Evolutionary conservation across 2,797 vertebrate species (phyloP), one percentile per base, ranked within the genome.

Genomic region (Clamator glandarius): DNA sequence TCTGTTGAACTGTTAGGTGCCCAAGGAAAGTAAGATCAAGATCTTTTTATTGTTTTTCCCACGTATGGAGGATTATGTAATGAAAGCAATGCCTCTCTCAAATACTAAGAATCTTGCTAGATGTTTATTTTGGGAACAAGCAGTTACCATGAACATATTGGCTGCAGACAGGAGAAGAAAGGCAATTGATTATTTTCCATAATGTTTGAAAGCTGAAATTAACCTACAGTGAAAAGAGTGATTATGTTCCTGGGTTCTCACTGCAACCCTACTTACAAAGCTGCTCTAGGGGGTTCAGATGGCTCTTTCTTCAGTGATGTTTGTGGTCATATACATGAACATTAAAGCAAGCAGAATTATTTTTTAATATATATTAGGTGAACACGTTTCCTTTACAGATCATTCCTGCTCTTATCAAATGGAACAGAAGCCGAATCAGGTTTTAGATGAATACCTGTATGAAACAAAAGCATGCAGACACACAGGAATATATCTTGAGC

Each of bases 41-140:
- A 52, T 55, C 51, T 76, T 89, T 39, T 33, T n/a, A 85, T 55
- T 20, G 9, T 54, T 95, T 95, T 93, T 90, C 69, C 77, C 77
- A 41, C 72, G 80, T 90, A 84, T 25, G 23, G n/a, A 84, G 68
- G 90, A 93, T 76, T 96, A 91, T 93, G 76, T 57, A 89, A 95
- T 51, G 91, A 96, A 96, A 92, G 51, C 77, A 96, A 91, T 86
- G 73, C 92, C 76, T 76, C 80, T 93, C 83, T 91, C 77, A 81
- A 96, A 91, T 74, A 67, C 63, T 75, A 73, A 91, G 67, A 85
- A 28, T 70, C 39, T 85, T 94, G 87, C 76, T 87, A 84, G 87
- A 92, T 89, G 87, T 89, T 96, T 96, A 72, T 96, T 97, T 92
- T 15, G 6, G 95, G 83, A 95, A 82, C 79, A 94, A 95, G 94